These are phyloP conservation scores for Argya squamiceps DNA, from an alignment of 2,797 vertebrate species.

Conservation along the genomic window DNA sequence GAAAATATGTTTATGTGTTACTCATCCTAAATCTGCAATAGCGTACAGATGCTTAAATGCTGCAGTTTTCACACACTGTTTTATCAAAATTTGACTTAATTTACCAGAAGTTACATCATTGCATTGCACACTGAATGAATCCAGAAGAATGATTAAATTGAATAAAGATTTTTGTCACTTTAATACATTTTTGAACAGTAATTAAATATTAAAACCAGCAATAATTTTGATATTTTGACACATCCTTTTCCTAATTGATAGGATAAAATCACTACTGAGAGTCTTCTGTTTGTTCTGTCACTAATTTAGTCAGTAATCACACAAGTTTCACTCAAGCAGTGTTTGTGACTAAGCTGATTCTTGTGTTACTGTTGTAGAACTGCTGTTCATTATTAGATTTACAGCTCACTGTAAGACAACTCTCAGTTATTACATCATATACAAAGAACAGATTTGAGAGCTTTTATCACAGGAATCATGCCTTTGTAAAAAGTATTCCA, in stretches of 20 bases:
- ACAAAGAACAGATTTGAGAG: neutral
- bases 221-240: neutral
- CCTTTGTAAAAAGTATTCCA: neutral
- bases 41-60: neutral
- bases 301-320: neutral
- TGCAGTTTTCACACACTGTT: neutral
- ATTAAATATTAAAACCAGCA: neutral
- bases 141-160: neutral
- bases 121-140: neutral
- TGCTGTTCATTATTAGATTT: neutral
- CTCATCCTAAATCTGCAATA: neutral
- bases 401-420: neutral
- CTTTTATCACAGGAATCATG: neutral
- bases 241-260: neutral
- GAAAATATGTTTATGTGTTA: neutral
- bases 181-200: neutral
- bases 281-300: neutral
- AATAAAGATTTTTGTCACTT: neutral
- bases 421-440: neutral
- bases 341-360: neutral
- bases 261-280: neutral
- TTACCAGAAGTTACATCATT: neutral
- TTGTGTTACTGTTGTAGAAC: neutral
- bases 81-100: neutral
- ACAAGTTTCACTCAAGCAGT: neutral